phyloP scores from a whole-genome alignment of 2,888 invertebrate species.

The Eudemis profundana region DNA sequence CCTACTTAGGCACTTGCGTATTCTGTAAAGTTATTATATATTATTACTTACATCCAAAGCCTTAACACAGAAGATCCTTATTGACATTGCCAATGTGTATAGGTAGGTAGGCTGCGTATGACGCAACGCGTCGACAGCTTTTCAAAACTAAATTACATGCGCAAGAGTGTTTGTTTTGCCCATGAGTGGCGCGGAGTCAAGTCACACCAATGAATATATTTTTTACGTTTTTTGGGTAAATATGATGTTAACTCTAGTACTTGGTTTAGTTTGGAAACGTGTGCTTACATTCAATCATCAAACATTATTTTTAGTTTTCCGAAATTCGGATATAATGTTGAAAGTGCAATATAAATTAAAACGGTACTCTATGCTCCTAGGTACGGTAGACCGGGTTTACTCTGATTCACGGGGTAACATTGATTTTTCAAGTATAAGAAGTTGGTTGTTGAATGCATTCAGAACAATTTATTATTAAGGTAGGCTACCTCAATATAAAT shows the following conservation, averaged over 20 bases:
- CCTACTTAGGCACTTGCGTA: no score
- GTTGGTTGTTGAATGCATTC: no score
- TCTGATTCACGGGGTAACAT: no score
- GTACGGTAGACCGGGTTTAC: no score
- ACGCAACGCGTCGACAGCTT: conserved; percentile 39
- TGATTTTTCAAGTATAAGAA: no score
- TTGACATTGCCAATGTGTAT: conserved; percentile 34
- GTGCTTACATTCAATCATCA: background rate
- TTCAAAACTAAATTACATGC: conserved; percentile 47
- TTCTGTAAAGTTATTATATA: background rate
- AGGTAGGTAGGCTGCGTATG: conserved; percentile 20
- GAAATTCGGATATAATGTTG: no score
- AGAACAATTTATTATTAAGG: no score
- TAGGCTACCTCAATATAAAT: no score
- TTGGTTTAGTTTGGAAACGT: conserved; percentile 18
- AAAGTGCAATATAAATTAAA: no score
- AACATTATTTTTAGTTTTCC: background rate
- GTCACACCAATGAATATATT: conserved; percentile 56
- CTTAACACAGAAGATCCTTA: conserved; percentile 8
- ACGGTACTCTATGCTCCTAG: no score
- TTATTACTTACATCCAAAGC: background rate
- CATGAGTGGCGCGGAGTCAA: conserved; percentile 51
- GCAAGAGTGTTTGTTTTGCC: conserved; percentile 44
- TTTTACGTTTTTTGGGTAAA: conserved; percentile 55
- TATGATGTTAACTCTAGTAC: conserved; percentile 56